Percentiles rank a stretch among this genome's conserved stretches.
Evolutionary conservation across 2,797 vertebrate species (phyloP).

Genomic region (Eupleurogrammus muticus): DNA sequence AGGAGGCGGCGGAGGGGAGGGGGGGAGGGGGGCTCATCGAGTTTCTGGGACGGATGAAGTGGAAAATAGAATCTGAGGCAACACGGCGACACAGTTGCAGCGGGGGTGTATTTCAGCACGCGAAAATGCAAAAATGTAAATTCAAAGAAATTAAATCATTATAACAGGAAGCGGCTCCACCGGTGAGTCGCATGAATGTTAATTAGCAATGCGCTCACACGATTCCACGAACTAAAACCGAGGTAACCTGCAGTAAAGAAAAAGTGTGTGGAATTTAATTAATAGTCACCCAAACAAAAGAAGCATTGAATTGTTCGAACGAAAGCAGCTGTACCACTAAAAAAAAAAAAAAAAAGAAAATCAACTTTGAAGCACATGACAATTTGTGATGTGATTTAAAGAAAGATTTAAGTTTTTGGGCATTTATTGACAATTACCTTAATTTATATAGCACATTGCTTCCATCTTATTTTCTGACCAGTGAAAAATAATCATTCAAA

Average conservation of each 20-base stretch:
- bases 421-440: too few species aligned
- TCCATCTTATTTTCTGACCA: too few species aligned
- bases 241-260: neutral
- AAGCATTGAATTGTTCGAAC: neutral
- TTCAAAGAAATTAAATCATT: slow-evolving; percentile 4
- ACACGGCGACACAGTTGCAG: slow-evolving; percentile 38
- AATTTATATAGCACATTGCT: too few species aligned
- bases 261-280: too few species aligned
- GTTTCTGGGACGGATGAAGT: slow-evolving; percentile 49
- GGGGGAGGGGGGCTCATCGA: neutral
- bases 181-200: neutral
- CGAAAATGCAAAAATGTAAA: slow-evolving; percentile 2
- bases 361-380: neutral
- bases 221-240: neutral
- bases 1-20: neutral
- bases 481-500: too few species aligned
- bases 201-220: neutral
- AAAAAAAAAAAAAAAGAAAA: neutral
- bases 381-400: too few species aligned
- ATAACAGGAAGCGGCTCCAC: neutral
- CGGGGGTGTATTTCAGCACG: slow-evolving; percentile 4
- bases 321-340: neutral
- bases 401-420: too few species aligned
- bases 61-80: slow-evolving; percentile 59
- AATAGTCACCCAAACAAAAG: too few species aligned